A percentile compares a stretch with the other conserved stretches of the same genome.
phyloP scores from a whole-genome alignment of 2,888 invertebrate genomes.

The Rapana venosa region DNA sequence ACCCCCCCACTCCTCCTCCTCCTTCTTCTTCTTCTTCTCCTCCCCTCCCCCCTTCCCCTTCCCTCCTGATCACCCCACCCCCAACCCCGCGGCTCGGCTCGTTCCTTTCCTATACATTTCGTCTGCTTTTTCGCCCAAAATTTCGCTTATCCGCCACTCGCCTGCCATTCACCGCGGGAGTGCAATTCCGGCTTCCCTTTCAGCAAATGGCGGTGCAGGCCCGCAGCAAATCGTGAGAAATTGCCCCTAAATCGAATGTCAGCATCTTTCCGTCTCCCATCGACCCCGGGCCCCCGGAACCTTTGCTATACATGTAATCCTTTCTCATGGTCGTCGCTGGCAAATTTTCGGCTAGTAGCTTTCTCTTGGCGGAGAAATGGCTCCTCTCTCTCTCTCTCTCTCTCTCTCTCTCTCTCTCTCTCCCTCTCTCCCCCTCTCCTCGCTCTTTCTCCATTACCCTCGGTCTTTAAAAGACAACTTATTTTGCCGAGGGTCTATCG shows the following conservation, averaged over 20 bases:
- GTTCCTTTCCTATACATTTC: constrained; percentile 16
- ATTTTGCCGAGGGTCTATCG: constrained; percentile 48
- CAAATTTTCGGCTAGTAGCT: constrained; percentile 29
- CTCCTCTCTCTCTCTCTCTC: too few species aligned
- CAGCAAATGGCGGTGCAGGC: constrained; percentile 46
- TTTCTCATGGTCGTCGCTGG: constrained; percentile 28
- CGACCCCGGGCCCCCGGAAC: constrained; percentile 30
- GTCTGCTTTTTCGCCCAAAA: constrained; percentile 29
- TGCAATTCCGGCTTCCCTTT: constrained; percentile 46
- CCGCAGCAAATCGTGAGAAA: constrained; percentile 45
- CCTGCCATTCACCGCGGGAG: constrained; percentile 40
- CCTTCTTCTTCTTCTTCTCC: constrained; percentile 7
- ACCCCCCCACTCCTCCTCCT: neutral
- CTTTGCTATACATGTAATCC: constrained; percentile 43
- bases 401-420: too few species aligned
- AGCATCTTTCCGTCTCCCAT: constrained; percentile 39
- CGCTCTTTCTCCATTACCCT: constrained; percentile 34
- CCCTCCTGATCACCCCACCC: neutral
- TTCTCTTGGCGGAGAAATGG: constrained; percentile 28
- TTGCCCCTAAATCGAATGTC: constrained; percentile 46
- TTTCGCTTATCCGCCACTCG: constrained; percentile 38
- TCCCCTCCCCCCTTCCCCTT: neutral
- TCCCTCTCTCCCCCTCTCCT: too few species aligned
- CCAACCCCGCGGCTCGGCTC: neutral
- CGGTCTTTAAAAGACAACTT: constrained; percentile 51